A percentile compares a stretch with the other conserved stretches of the same genome.
These are phyloP conservation scores for Philotrypesis tridentata DNA, from an alignment of 1,140 invertebrate species.

Conservation along the genomic window DNA sequence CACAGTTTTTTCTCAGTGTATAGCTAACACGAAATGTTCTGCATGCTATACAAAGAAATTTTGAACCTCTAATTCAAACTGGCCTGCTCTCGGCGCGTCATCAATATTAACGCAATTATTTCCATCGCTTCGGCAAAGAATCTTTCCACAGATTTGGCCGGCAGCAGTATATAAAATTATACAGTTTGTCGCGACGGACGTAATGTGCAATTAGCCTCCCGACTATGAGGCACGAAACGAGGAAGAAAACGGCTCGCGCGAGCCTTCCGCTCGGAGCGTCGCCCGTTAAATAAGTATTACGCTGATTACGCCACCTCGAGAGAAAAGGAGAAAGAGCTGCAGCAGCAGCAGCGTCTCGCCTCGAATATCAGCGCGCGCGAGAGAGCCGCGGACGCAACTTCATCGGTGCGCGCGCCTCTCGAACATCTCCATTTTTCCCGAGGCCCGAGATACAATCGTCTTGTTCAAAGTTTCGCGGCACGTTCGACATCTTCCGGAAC, in stretches of 20 bases:
- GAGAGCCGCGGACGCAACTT: not conserved
- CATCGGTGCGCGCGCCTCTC: slow-evolving; percentile 2
- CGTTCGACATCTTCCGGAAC: slow-evolving; percentile 50
- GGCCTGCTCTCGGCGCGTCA: too few relatives aligned
- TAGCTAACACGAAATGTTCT: too few relatives aligned
- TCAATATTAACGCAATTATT: too few relatives aligned
- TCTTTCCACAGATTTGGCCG: too few relatives aligned
- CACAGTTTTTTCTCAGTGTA: too few relatives aligned
- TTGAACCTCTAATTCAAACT: too few relatives aligned
- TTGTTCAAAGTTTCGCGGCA: slow-evolving; percentile 47
- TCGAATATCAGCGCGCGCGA: not conserved
- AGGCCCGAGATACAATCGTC: slow-evolving; percentile 34
- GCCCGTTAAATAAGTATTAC: slow-evolving; percentile 24
- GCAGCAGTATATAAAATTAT: too few relatives aligned
- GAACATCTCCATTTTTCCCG: slow-evolving; percentile 40
- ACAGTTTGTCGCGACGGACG: too few relatives aligned
- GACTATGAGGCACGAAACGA: not conserved
- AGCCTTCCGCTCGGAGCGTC: not conserved
- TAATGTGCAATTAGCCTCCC: too few relatives aligned
- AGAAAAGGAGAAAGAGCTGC: not conserved
- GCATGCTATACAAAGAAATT: too few relatives aligned
- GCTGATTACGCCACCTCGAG: not conserved
- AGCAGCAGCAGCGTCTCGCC: not conserved
- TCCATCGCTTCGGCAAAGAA: too few relatives aligned
- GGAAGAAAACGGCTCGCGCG: not conserved